Conservation (phyloP, 2,888 invertebrate species). For the Drosophila monieri region DNA sequence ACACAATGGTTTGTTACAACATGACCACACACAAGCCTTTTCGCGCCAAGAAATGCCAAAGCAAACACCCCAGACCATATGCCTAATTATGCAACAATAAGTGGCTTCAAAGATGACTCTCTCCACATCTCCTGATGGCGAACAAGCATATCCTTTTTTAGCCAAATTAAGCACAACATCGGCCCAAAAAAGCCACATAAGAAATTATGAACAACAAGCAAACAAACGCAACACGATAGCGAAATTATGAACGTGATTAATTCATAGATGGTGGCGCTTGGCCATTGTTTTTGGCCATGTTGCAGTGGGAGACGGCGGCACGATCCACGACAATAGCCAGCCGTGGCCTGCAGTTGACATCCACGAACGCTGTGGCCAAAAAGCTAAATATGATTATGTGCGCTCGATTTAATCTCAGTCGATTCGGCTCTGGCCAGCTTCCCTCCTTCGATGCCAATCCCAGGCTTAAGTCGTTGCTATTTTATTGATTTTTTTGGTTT, state of each 20-base stretch:
- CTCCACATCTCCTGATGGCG: conserved; percentile 13
- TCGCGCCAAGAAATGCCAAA: conserved; percentile 71
- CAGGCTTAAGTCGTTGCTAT: conserved; percentile 27
- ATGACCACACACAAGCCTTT: conserved; percentile 77
- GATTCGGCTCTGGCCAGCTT: conserved; percentile 50
- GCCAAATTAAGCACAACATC: conserved; percentile 69
- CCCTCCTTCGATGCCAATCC: conserved; percentile 10
- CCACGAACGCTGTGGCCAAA: conserved; percentile 68
- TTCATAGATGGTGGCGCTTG: conserved; percentile 80
- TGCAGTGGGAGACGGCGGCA: conserved; percentile 37
- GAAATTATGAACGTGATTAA: conserved; percentile 80
- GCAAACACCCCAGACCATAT: conserved; percentile 58
- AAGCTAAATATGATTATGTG: conserved; percentile 79
- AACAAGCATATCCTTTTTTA: conserved; percentile 64
- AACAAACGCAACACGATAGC: conserved; percentile 60
- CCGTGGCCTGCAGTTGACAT: conserved; percentile 65
- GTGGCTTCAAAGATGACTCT: conserved; percentile 49
- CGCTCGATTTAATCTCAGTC: conserved; percentile 76
- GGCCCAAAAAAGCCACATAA: conserved; percentile 33
- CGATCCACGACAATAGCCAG: conserved; percentile 64
- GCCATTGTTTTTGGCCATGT: conserved; percentile 71
- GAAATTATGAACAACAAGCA: conserved; percentile 54
- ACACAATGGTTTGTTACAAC: conserved; percentile 77
- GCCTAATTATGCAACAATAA: conserved; percentile 74
- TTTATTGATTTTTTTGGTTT: conserved; percentile 55